Evolutionary conservation across 1,140 invertebrate genomes (phyloP), one percentile per base, ranked within the genome.

Genomic region (Drosophila sucinea): DNA sequence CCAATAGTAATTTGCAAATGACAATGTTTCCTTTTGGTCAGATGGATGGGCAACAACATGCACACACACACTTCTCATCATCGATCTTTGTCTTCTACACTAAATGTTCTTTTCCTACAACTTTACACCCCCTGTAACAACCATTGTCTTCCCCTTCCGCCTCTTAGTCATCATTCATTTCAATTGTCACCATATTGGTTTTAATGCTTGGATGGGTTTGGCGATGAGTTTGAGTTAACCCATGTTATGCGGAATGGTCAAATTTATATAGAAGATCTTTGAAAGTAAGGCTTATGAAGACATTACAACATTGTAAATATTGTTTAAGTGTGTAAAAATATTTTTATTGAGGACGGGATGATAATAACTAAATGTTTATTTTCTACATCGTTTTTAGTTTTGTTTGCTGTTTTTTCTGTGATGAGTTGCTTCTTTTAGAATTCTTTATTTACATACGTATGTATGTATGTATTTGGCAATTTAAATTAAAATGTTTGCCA

Each of bases 11-110:
- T 57, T 17, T 38, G 68, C 60, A 60, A 67, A 58, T 76, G 73
- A 70, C 72, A 76, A 76, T 74, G 73, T 69, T 79, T 81, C 76
- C 81, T 83, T 84, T 41, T 84, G 81, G 77, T 83, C 77, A 84
- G 81, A 54, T 83, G 80, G 63, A 67, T 75, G 65, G n/a, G n/a
- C n/a, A 41, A 41, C 23, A 47, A 47, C 17, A 7, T 17, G 41
- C 35, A 38, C 17, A 11, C 35, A 11, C 10, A 44, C 17, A 23
- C 7, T 7, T 47, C 33, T 7, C 41, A 44, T 7, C n/a, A 40
- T 33, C 41, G 35, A 33, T 65, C 63, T 29, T 29, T 40, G 40
- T 27, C 63, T 11, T n/a, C 27, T 54, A 54, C 30, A 25, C 17
- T 32, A 17, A 17, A 17, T 17, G 17, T 60, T 63, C 63, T 41